Evolutionary conservation across 2,888 invertebrate species (phyloP).

Genomic region (Clistopyga incitator): DNA sequence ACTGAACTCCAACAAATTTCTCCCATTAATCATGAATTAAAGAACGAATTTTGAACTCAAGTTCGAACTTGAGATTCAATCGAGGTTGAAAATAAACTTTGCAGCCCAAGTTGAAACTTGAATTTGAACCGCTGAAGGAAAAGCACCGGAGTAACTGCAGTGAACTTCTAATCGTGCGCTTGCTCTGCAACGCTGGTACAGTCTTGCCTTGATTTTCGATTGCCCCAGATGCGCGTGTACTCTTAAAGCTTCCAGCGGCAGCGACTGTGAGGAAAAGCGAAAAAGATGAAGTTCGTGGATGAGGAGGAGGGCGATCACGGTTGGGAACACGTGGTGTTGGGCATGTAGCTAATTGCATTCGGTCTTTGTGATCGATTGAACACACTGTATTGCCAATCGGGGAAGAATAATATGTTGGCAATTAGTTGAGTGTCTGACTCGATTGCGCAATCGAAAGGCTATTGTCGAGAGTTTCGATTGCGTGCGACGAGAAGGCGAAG

Average conservation of each 20-base stretch:
- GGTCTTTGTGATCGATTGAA: constrained; percentile 34
- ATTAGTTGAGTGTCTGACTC: constrained; percentile 21
- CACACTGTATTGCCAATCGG: constrained; percentile 21
- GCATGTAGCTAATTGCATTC: constrained; percentile 55
- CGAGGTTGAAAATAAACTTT: too few relatives aligned
- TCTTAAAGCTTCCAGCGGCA: constrained; percentile 44
- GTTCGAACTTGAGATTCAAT: too few relatives aligned
- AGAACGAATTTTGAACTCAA: too few relatives aligned
- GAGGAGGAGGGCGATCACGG: background rate
- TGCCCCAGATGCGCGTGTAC: constrained; percentile 43
- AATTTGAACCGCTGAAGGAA: background rate
- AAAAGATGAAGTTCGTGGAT: background rate
- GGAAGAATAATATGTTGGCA: constrained; percentile 22
- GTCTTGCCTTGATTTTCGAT: constrained; percentile 52
- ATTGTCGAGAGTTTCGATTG: constrained; percentile 7
- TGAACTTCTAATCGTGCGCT: constrained; percentile 41
- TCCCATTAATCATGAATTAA: too few relatives aligned
- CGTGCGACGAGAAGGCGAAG: constrained; percentile 13
- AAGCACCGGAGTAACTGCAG: background rate
- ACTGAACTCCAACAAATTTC: too few relatives aligned
- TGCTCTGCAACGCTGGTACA: background rate
- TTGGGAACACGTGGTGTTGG: constrained; percentile 48
- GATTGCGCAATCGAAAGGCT: background rate
- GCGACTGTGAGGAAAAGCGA: constrained; percentile 18
- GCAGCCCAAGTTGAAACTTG: too few relatives aligned